Evolutionary conservation across 2,113 vertebrate species (phyloP).

Genomic region (Petaurus breviceps): DNA sequence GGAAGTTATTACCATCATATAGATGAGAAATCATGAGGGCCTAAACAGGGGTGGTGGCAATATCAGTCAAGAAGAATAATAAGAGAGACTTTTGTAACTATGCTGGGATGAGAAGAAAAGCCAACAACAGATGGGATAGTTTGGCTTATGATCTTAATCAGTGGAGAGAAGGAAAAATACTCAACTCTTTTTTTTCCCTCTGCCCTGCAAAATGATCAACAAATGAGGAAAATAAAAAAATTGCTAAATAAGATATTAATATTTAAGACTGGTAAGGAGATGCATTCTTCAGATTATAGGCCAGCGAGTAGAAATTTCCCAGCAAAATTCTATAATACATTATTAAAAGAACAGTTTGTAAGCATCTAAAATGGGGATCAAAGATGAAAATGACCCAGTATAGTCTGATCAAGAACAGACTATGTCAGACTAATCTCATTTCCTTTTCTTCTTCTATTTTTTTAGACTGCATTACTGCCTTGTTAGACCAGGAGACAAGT

Average conservation of each 20-base stretch:
- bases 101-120: background rate
- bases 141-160: background rate
- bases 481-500: background rate
- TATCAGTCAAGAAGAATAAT: background rate
- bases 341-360: background rate
- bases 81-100: background rate
- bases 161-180: background rate
- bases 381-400: background rate
- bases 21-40: background rate
- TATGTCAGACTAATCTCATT: background rate
- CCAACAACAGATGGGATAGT: background rate
- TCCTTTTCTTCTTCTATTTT: background rate
- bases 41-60: background rate
- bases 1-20: background rate
- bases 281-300: background rate
- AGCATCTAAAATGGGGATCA: background rate
- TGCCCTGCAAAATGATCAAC: background rate
- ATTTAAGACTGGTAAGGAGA: background rate
- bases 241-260: background rate
- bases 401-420: background rate
- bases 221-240: background rate
- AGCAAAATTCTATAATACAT: background rate
- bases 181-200: background rate
- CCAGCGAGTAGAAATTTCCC: background rate
- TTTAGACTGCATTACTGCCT: background rate